Evolutionary conservation across 1,140 invertebrate genomes (phyloP).

Genomic region (Artemia franciscana): DNA sequence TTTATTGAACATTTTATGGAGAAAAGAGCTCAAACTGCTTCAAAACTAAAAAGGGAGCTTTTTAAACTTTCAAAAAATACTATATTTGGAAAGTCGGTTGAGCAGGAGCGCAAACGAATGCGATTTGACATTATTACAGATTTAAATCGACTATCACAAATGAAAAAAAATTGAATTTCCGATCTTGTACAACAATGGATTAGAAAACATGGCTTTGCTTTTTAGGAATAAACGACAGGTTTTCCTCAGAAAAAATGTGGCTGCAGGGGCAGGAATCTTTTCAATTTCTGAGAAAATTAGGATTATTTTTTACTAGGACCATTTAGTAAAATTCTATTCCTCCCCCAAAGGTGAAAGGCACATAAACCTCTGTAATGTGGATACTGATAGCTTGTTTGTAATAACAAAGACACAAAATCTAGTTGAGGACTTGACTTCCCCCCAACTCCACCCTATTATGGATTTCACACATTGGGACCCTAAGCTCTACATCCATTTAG

Average conservation of each 20-base stretch:
- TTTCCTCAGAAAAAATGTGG: neutral
- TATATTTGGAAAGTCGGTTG: neutral
- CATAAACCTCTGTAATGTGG: no score
- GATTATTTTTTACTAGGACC: no score
- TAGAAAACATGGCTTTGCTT: neutral
- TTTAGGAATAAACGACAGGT: neutral
- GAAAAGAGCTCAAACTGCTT: neutral
- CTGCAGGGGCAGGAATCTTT: neutral
- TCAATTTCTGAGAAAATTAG: no score
- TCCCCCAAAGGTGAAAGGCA: no score
- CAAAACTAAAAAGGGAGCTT: neutral
- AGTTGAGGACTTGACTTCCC: no score
- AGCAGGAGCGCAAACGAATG: neutral
- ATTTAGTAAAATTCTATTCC: no score
- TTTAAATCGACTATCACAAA: neutral
- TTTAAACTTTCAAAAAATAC: neutral
- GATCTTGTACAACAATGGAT: neutral
- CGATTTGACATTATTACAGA: neutral
- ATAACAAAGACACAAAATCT: no score
- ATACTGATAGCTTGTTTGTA: no score
- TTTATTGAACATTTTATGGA: neutral
- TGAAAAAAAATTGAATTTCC: neutral
- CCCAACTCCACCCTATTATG: no score
- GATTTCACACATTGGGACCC: no score
- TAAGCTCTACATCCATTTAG: no score